Base-by-base conservation (phyloP, 2,888 invertebrate species). In the Drosophila formosana region DNA sequence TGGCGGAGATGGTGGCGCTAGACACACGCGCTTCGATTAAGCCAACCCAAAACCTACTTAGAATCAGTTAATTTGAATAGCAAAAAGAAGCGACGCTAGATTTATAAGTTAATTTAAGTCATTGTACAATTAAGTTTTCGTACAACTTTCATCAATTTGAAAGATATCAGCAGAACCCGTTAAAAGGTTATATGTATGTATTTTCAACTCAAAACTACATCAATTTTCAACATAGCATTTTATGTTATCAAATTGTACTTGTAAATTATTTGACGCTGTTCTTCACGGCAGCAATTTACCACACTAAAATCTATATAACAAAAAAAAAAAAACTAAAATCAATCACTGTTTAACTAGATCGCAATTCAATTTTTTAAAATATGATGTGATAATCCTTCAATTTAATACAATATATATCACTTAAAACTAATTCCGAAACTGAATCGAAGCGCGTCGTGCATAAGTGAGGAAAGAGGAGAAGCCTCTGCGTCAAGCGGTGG, bases 11-110 rank as follows among this genome's bases (percentile, higher is more conserved):
- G 74, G 82, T 4, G 83, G 80, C 39, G 77, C 77, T 51, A 74
- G 90, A 80, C 91, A 91, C 81, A 90, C 91, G 87, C 91, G 91
- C 74, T 91, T 91, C 78, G 91, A 91, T 83, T 91, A 91, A 60
- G 66, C 76, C 69, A 68, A 65, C 63, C 63, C 53, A 67, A 76
- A 66, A 67, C 64, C 64, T 55, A 78, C 34, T 34, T 82, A 86
- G 71, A 51, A 75, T 61, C 84, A 82, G 84, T 80, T 88, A 84
- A 83, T 88, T 85, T 82, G 76, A 82, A 84, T 83, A 89, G 83
- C 88, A 67, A 83, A 83, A 83, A 84, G 78, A 81, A 72, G 84
- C 84, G 72, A 82, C 88, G 66, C 75, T 79, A 80, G 80, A 52
- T 43, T 57, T 78, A 37, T 80, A 80, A 80, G 79, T 71, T 89